phyloP scores from a whole-genome alignment of 2,113 vertebrate species.

The Cettia cetti region DNA sequence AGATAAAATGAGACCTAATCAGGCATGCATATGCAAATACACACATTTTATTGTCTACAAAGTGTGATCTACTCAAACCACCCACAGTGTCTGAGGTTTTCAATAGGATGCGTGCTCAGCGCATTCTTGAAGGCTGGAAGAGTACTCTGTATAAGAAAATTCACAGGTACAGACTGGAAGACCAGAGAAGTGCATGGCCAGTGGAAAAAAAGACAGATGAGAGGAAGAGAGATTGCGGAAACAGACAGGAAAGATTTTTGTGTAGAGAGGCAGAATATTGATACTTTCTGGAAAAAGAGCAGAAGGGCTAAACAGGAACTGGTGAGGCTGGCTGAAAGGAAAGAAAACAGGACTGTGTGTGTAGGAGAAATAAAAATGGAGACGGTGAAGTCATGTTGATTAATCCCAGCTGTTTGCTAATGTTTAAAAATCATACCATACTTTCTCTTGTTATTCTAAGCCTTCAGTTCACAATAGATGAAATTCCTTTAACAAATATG shows the following conservation, averaged over 20 bases:
- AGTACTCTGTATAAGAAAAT: not conserved
- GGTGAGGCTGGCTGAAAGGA: not conserved
- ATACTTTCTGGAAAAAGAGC: not conserved
- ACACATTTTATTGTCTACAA: not conserved
- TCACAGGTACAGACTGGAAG: not conserved
- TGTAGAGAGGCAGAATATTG: not conserved
- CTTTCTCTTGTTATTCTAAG: not conserved
- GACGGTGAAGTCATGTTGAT: not conserved
- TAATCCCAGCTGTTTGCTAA: not conserved
- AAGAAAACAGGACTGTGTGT: not conserved
- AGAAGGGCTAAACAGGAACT: not conserved
- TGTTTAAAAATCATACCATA: not conserved
- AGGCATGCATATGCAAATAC: not conserved
- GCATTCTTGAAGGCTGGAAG: not conserved
- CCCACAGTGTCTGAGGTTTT: not conserved
- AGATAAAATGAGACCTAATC: constrained; percentile 9
- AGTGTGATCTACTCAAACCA: not conserved
- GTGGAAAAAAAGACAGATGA: not conserved
- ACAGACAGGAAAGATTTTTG: not conserved
- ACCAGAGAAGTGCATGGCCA: not conserved
- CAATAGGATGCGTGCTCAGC: not conserved
- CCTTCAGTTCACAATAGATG: not conserved
- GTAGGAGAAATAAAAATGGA: not conserved
- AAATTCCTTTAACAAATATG: not conserved
- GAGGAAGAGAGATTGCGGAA: not conserved